These are phyloP conservation scores for Mayetiola destructor DNA, from an alignment of 2,888 invertebrate genomes.

Conservation along the genomic window DNA sequence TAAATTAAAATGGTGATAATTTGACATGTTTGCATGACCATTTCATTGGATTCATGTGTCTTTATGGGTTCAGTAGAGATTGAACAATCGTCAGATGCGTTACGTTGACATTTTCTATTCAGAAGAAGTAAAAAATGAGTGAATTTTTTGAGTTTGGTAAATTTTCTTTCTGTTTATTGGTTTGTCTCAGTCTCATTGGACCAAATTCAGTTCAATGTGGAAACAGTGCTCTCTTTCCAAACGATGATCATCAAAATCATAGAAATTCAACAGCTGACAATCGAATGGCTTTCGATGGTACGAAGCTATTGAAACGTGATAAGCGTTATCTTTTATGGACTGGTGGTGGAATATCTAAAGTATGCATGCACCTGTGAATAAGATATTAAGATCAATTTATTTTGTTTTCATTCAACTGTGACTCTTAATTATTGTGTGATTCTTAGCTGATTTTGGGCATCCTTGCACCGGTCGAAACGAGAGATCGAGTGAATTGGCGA, in stretches of 20 bases:
- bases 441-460: conserved; percentile 5
- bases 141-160: too few species aligned
- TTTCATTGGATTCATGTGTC: too few species aligned
- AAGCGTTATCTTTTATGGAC: conserved; percentile 9
- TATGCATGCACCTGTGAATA: too few species aligned
- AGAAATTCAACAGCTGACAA: neutral
- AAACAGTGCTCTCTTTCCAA: neutral
- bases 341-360: conserved; percentile 14
- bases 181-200: too few species aligned
- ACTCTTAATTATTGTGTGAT: neutral
- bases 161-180: too few species aligned
- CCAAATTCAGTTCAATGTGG: neutral
- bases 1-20: too few species aligned
- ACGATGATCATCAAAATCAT: neutral
- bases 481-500: conserved; percentile 15
- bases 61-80: too few species aligned
- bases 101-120: too few species aligned
- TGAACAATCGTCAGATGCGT: too few species aligned
- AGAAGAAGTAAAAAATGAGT: too few species aligned
- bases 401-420: neutral
- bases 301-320: conserved; percentile 14
- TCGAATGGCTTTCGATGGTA: neutral
- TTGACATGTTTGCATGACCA: too few species aligned
- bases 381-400: too few species aligned
- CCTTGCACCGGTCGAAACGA: conserved; percentile 2